Conservation (phyloP, 2,797 vertebrate genomes). For the Cryptoblepharus egeriae region DNA sequence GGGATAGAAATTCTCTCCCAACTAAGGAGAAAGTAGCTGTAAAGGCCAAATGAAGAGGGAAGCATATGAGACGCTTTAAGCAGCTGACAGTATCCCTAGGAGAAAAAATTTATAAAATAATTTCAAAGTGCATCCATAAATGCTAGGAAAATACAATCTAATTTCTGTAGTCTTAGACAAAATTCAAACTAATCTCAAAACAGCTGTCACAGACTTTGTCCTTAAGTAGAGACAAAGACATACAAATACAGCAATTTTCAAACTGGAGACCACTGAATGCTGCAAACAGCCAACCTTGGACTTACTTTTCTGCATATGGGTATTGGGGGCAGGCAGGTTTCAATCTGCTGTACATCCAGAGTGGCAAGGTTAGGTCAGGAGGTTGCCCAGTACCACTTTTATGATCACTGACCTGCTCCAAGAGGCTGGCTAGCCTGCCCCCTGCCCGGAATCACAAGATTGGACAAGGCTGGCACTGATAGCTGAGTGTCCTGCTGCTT, state of each 20-base stretch:
- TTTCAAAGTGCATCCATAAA: rapidly evolving
- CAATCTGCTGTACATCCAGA: too few species aligned
- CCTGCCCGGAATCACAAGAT: too few species aligned
- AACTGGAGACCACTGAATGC: too few species aligned
- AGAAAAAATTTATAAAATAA: not conserved
- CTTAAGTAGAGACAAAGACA: not conserved
- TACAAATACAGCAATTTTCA: not conserved
- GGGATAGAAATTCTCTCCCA: not conserved
- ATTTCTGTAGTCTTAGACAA: not conserved
- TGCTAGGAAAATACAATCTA: not conserved
- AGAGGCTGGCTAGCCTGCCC: too few species aligned
- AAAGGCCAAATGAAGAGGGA: not conserved
- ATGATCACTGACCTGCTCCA: too few species aligned
- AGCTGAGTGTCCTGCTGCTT: too few species aligned
- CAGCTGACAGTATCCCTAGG: not conserved
- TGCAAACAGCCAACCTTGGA: too few species aligned
- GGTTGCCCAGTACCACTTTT: too few species aligned
- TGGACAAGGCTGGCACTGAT: too few species aligned
- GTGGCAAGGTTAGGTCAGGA: too few species aligned
- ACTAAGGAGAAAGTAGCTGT: not conserved
- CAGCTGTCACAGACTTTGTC: not conserved
- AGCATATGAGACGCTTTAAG: not conserved
- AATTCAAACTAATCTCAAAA: constrained; percentile 3
- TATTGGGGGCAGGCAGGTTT: too few species aligned
- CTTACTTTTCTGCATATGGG: too few species aligned